Percentiles rank a stretch among this genome's conserved stretches.
These are phyloP conservation scores for Ceramica pisi DNA, from an alignment of 2,888 invertebrate species.

Conservation along the genomic window DNA sequence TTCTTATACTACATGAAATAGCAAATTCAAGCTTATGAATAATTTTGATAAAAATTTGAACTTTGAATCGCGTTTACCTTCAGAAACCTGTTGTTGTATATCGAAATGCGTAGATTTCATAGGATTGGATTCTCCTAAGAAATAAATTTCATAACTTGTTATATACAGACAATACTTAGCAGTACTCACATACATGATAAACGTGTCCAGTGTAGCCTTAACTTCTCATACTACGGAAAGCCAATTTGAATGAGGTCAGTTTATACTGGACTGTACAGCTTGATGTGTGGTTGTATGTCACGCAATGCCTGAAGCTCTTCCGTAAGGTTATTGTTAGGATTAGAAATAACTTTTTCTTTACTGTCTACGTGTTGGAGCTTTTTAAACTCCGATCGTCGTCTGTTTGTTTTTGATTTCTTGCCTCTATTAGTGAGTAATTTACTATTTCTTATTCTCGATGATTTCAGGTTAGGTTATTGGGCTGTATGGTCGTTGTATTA, in stretches of 20 bases:
- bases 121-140: neutral
- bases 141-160: conserved; percentile 29
- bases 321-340: conserved; percentile 23
- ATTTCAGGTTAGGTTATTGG: neutral
- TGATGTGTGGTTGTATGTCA: conserved; percentile 5
- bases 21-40: neutral
- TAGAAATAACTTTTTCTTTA: conserved; percentile 30
- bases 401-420: neutral
- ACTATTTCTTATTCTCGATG: neutral
- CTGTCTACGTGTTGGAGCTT: neutral
- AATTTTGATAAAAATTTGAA: conserved; percentile 6
- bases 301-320: conserved; percentile 12
- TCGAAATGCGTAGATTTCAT: conserved; percentile 17
- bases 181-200: neutral
- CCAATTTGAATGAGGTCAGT: neutral
- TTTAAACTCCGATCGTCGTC: neutral
- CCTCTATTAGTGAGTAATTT: neutral
- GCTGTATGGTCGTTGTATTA: too few species aligned
- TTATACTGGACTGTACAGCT: neutral
- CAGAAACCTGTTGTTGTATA: conserved; percentile 40
- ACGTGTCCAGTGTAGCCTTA: neutral
- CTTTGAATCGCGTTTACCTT: conserved; percentile 48
- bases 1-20: conserved; percentile 1
- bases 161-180: conserved; percentile 9
- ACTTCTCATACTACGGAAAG: neutral